Base-by-base conservation (phyloP, 1,140 invertebrate species). In the Augochlora pura region DNA sequence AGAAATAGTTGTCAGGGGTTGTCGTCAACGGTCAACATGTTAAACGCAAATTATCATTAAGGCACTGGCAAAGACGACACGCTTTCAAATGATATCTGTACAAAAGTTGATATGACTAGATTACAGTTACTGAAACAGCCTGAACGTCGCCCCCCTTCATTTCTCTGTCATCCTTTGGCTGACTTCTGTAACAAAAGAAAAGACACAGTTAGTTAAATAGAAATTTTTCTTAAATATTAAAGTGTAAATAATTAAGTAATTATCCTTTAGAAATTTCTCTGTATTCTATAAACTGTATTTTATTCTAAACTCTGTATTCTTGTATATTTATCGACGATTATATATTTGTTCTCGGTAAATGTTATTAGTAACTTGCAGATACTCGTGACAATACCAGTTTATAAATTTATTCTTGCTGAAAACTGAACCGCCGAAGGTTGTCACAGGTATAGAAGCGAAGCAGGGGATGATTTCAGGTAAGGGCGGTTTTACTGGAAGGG, bases 21-120 rank as follows among this genome's bases (percentile, higher is more conserved):
- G 6, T 0, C 5, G 52, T 21, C 7, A 2, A 21, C 54, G 54
- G 54, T n/a, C 54, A 57, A 57, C 54, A 6, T n/a, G 54, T 57
- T 57, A 57, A 8, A n/a, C n/a, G 21, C 54, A 57, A 57, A n/a
- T 46, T 52, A 54, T 5, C 27, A n/a, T 67, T 42, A 59, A 59
- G 14, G 38, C n/a, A 68, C 27, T 23, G 23, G 60, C 39, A 52
- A 57, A 65, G 49, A 42, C 38, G 54, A 49, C 32, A 25, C 39
- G 54, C 46, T 23, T 62, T 27, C 64, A 57, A 65, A 27, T 77
- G 75, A 75, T 32, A 66, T 74, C 42, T 68, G 69, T 74, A 66
- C 39, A 81, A 64, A 67, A 70, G 82, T 86, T 80, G 71, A 73
- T 86, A 88, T 92, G 91, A 92, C 91, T 92, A 92, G 91, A 92